Conservation (phyloP, 1,140 invertebrate genomes). For the Drosophila carrolli region DNA sequence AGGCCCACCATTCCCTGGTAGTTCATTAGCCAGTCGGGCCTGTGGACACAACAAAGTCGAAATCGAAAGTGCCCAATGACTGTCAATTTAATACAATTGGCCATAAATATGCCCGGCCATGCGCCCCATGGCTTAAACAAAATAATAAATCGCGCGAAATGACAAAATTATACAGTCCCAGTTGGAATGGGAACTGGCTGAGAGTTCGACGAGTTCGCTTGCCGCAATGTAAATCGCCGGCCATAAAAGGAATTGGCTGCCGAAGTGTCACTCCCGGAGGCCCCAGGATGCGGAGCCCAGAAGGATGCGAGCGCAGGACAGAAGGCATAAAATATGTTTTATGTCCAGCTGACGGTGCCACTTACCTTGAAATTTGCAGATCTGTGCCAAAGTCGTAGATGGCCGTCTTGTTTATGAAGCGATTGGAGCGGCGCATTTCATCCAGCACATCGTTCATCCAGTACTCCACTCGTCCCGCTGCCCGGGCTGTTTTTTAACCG, state of each 20-base stretch:
- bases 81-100: constrained; percentile 84
- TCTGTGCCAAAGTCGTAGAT: constrained; percentile 93
- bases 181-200: constrained; percentile 7
- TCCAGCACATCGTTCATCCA: constrained; percentile 94
- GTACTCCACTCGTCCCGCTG: constrained; percentile 92
- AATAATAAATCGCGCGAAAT: constrained; percentile 84
- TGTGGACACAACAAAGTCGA: constrained; percentile 53
- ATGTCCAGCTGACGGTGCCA: constrained; percentile 56
- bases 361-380: constrained; percentile 85
- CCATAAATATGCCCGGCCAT: constrained; percentile 75
- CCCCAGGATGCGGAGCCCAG: background rate
- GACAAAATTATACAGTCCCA: constrained; percentile 83
- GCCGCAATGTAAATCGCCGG: constrained; percentile 71
- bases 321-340: constrained; percentile 61
- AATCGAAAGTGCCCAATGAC: constrained; percentile 75
- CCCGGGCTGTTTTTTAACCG: constrained; percentile 78
- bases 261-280: constrained; percentile 39
- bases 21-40: constrained; percentile 92
- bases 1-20: constrained; percentile 95
- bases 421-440: constrained; percentile 94
- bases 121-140: constrained; percentile 64
- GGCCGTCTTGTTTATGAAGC: constrained; percentile 94
- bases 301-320: constrained; percentile 5
- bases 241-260: constrained; percentile 73
- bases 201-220: constrained; percentile 17